Base-by-base conservation (phyloP, 2,113 vertebrate genomes). In the zebrafish (Danio rerio) region DNA sequence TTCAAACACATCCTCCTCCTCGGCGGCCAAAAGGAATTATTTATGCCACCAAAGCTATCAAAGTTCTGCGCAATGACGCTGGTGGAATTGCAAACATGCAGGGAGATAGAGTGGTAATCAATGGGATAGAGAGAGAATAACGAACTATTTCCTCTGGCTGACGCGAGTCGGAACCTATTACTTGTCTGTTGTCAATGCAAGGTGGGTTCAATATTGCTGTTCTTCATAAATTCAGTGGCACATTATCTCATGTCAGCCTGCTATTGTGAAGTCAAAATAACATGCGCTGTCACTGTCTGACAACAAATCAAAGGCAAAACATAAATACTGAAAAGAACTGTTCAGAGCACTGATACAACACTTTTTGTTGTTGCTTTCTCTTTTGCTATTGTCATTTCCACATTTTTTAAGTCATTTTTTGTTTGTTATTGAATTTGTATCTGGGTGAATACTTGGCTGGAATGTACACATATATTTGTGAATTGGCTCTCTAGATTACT, bases 1-100 rank as follows among this genome's bases (percentile, higher is more conserved):
- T 89, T 88, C 53, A 85, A 78, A 68, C 18, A n/a, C 15, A 10
- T 65, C 79, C 56, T 56, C 42, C 65, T 76, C 80, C 68, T 52
- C 68, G 45, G 21, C 76, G 81, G 81, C 8, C 45, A 89, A 80
- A 88, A 71, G 59, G 78, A 90, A 89, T 90, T 79, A 91, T 89
- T 88, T 66, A 87, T 86, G 65, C 82, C 66, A 81, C 68, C 7
- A 80, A 68, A 87, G 82, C 65, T 20, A 85, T 86, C 81, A 87
- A 86, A 91, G 87, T 84, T 82, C 50, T 75, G 68, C 7, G 47
- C n/a, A 40, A 63, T 83, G 59, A 76, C 73, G 49, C 66, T 18
- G 11, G 70, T 58, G 47, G 47, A 84, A 81, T 66, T 49, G n/a
- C 70, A 69, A 58, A 18, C 68, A 77, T 59, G 50, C 20, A 4